Conservation (phyloP, 1,140 invertebrate genomes). For the Scaptodrosophila lebanonensis region DNA sequence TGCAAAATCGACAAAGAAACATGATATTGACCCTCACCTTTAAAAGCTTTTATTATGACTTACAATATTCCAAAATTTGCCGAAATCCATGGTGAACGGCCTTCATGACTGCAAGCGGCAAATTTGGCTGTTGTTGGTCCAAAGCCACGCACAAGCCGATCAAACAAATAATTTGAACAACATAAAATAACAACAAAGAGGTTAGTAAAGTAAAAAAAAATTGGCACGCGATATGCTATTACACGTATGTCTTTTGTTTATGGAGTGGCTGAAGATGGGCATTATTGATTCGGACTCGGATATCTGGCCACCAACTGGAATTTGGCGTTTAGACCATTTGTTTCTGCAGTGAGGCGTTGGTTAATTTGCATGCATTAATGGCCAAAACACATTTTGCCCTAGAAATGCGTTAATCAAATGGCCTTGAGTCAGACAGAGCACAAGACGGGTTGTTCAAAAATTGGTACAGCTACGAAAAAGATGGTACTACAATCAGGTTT, state of each 20-base stretch:
- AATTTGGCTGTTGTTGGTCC: too few species aligned
- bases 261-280: conserved; percentile 40
- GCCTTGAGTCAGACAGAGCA: conserved; percentile 9
- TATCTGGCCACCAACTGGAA: conserved; percentile 40
- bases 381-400: conserved; percentile 46
- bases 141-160: too few species aligned
- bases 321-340: conserved; percentile 14
- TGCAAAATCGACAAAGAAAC: conserved; percentile 1
- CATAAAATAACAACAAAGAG: conserved; percentile 20
- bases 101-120: too few species aligned
- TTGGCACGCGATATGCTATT: conserved; percentile 33
- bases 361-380: conserved; percentile 50
- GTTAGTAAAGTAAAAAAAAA: conserved; percentile 33
- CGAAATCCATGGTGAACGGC: too few species aligned
- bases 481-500: too few species aligned
- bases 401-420: conserved; percentile 58
- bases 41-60: too few species aligned
- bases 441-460: too few species aligned
- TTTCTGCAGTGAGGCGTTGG: too few species aligned
- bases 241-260: conserved; percentile 28
- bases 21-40: too few species aligned
- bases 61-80: too few species aligned
- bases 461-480: too few species aligned
- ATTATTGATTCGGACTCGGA: conserved; percentile 46
- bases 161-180: conserved; percentile 36